phyloP scores from a whole-genome alignment of 2,888 invertebrate species.

The Orthosia incerta region DNA sequence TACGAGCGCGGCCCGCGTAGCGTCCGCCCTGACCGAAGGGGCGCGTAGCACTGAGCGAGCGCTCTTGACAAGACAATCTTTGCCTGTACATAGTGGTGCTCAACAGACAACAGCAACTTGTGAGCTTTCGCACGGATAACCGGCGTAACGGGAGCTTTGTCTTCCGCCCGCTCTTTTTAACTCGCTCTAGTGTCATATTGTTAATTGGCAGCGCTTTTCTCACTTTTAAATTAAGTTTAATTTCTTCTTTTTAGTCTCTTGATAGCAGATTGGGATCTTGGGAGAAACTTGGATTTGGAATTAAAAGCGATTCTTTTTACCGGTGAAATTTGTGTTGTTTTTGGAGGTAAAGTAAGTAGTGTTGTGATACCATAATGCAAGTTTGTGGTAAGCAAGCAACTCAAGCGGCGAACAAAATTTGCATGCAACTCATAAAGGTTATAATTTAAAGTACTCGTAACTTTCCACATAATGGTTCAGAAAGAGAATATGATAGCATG shows the following conservation, averaged over 20 bases:
- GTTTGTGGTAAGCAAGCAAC: conserved; percentile 1
- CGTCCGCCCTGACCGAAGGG: conserved; percentile 85
- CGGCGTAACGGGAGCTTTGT: conserved; percentile 84
- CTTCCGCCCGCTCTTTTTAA: conserved; percentile 78
- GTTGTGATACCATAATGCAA: conserved; percentile 3
- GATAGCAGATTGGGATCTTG: conserved; percentile 27
- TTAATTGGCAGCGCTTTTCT: conserved; percentile 71
- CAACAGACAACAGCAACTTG: conserved; percentile 86
- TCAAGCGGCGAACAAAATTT: conserved; percentile 26
- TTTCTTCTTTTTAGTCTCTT: conserved; percentile 38
- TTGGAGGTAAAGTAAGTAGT: not conserved
- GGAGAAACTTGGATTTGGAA: not conserved
- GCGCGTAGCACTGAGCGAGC: conserved; percentile 87
- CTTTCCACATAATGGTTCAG: conserved; percentile 35
- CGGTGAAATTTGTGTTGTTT: not conserved
- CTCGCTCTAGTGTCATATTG: conserved; percentile 71
- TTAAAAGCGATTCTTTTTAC: not conserved
- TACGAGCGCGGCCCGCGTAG: conserved; percentile 76
- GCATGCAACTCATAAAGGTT: conserved; percentile 31
- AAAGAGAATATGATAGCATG: conserved; percentile 58
- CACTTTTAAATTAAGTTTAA: conserved; percentile 52
- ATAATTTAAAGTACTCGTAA: conserved; percentile 45
- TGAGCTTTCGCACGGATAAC: conserved; percentile 86
- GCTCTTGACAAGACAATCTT: conserved; percentile 90
- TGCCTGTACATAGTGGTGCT: conserved; percentile 84